A percentile compares a stretch with the other conserved stretches of the same genome.
Conservation (phyloP, 2,888 invertebrate species). For the Drosophila kanekoi region DNA sequence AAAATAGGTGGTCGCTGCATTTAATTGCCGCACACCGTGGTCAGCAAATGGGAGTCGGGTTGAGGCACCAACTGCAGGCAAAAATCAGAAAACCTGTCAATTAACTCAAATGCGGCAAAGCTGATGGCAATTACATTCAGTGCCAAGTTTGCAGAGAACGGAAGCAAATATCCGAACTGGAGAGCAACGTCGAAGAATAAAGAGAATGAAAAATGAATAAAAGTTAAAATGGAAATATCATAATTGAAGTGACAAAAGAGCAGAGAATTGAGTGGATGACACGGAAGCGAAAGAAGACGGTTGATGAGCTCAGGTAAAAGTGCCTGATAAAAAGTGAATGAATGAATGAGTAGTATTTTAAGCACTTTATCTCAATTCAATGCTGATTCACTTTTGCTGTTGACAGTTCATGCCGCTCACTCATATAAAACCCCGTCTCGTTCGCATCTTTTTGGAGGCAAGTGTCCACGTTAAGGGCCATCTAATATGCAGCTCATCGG, state of each 20-base stretch:
- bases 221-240: conserved; percentile 28
- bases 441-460: conserved; percentile 6
- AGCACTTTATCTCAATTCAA: conserved; percentile 16
- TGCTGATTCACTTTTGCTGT: conserved; percentile 33
- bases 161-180: conserved; percentile 31
- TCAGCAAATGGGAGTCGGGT: not conserved
- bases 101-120: conserved; percentile 46
- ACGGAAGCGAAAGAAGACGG: not conserved
- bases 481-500: conserved; percentile 46
- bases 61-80: conserved; percentile 10
- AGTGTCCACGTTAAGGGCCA: conserved; percentile 19
- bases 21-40: conserved; percentile 58
- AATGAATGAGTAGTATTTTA: conserved; percentile 13
- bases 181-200: not conserved
- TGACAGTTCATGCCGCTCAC: conserved; percentile 7
- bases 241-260: conserved; percentile 18
- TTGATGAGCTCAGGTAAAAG: not conserved
- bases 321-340: not conserved
- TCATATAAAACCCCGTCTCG: conserved; percentile 1
- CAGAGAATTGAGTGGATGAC: not conserved
- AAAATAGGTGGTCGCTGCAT: conserved; percentile 60
- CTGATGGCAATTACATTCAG: conserved; percentile 30
- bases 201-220: conserved; percentile 13
- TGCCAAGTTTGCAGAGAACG: conserved; percentile 49
- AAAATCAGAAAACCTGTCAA: conserved; percentile 26